Evolutionary conservation across 2,113 vertebrate genomes (phyloP), one percentile per base, ranked within the genome.

Genomic region (Megaceryle maxima): DNA sequence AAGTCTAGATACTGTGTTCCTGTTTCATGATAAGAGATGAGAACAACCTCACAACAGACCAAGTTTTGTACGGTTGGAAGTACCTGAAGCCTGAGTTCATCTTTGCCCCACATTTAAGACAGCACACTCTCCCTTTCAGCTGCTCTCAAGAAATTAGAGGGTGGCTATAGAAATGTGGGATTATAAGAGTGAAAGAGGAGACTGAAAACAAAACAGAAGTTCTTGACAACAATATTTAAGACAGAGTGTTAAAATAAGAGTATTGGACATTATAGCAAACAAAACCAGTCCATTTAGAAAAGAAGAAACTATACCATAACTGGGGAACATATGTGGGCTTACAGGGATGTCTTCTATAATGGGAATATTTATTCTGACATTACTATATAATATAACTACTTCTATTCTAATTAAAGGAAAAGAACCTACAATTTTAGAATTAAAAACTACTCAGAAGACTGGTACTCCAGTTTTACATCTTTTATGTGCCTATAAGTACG

Each of bases 91-190:
- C 31, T n/a, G 59, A 41, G 4, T 80, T 20, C 59, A 44, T 37
- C 28, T 90, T 56, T 62, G 7, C 21, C 57, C 44, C 11, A 22
- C 25, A 22, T 16, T 31, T 75, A 80, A 59, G 28, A 59, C 29
- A 13, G 4, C 9, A 8, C 0, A 0, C 4, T 39, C 25, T 44
- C 28, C 29, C 59, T 31, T 22, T 33, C 37, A 17, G 15, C 21
- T 82, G 24, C 51, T 72, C 16, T 76, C 39, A 79, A 46, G 33
- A 78, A 82, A 53, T 78, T 26, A 53, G 29, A 17, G 13, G n/a
- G 8, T 21, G 75, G 26, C 41, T 24, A 39, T 9, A 41, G 43
- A 79, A 68, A 67, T 15, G 8, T 15, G 17, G 28, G 7, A 44
- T 62, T 48, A n/a, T 5, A 72, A 72, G 11, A 87, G 8, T 13